Evolutionary conservation across 2,113 vertebrate species (phyloP).

Genomic region (Ophiodon elongatus): DNA sequence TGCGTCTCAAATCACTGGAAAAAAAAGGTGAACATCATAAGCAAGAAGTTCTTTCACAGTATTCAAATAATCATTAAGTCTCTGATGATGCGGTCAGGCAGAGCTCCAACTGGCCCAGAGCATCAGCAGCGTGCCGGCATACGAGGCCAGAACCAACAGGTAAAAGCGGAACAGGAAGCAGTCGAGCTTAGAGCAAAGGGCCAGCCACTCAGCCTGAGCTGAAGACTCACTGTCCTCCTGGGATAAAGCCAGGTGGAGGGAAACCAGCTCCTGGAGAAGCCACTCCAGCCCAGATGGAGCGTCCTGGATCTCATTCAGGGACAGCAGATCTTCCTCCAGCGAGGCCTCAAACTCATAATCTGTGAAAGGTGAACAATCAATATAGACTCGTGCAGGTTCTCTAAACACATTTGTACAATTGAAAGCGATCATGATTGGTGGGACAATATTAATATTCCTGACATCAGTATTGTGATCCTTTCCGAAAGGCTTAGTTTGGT

Average conservation of each 20-base stretch:
- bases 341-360: constrained; percentile 80
- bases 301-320: constrained; percentile 71
- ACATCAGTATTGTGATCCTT: not conserved
- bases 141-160: constrained; percentile 82
- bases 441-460: not conserved
- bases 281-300: constrained; percentile 76
- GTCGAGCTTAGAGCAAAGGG: constrained; percentile 86
- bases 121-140: constrained; percentile 82
- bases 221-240: constrained; percentile 76
- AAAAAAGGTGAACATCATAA: not conserved
- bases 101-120: constrained; percentile 89
- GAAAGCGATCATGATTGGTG: not conserved
- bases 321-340: constrained; percentile 79
- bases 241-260: constrained; percentile 79
- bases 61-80: not conserved
- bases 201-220: constrained; percentile 83
- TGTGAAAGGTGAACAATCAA: not conserved
- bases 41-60: not conserved
- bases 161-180: constrained; percentile 86
- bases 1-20: not conserved
- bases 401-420: not conserved
- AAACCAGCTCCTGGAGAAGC: constrained; percentile 84
- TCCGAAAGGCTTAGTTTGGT: not conserved
- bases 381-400: not conserved
- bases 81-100: constrained; percentile 53